Evolutionary conservation across 2,113 vertebrate species (phyloP).

Genomic region (Cinclus cinclus): DNA sequence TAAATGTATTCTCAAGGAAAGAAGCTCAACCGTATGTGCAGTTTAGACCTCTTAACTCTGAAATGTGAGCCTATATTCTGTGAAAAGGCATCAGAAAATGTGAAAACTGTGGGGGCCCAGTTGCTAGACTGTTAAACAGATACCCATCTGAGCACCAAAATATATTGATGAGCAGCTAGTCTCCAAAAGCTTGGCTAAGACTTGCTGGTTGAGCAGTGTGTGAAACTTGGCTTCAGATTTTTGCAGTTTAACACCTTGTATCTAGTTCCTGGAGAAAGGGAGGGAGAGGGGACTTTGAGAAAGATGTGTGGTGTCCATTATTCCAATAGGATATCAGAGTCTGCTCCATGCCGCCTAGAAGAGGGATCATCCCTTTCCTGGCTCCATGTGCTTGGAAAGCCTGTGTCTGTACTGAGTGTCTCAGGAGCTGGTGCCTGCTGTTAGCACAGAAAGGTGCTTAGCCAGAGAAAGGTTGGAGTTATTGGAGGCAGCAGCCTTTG

Average conservation of each 20-base stretch:
- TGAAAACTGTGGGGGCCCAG: neutral
- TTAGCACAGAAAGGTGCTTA: neutral
- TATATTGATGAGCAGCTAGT: neutral
- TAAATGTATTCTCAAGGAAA: neutral
- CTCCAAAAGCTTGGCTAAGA: neutral
- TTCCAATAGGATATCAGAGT: neutral
- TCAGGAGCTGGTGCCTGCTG: neutral
- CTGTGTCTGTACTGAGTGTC: fast-evolving
- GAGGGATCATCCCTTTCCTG: neutral
- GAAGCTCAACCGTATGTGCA: neutral
- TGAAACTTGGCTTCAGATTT: neutral
- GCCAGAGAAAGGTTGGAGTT: neutral
- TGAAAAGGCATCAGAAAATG: neutral
- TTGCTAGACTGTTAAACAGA: neutral
- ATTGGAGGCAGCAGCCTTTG: neutral
- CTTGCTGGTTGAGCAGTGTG: neutral
- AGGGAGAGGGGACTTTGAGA: neutral
- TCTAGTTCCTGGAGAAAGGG: neutral
- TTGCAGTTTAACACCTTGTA: neutral
- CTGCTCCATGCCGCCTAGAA: neutral
- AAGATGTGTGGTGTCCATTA: neutral
- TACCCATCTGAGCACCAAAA: neutral
- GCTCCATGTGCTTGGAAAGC: neutral
- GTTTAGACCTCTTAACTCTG: fast-evolving
- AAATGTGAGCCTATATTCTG: neutral